Evolutionary conservation across 2,113 vertebrate species (phyloP), one percentile per base, ranked within the genome.

Genomic region (Pomatorhinus ruficollis): DNA sequence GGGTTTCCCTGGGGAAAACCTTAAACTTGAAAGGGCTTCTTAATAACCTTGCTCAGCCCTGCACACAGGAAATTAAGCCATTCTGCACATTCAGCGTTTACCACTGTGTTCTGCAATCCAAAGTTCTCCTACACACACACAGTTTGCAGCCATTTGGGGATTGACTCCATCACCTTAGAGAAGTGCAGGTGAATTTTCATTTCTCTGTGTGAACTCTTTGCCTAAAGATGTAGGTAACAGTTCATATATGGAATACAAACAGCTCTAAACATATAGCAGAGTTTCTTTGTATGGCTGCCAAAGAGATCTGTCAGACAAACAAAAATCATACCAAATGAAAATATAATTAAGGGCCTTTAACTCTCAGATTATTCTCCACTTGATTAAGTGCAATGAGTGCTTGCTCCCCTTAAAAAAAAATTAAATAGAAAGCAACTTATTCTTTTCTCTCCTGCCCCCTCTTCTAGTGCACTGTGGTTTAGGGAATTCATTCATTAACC

Each of bases 71-170:
- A 98, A 98, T 97, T 94, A 97, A 96, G 92, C 69, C 90, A 77
- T 97, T 97, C 93, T 98, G 98, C 96, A 97, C 86, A 97, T 93
- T 98, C 97, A 98, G 97, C 97, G 85, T 57, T 89, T 96, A 85
- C 76, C 52, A 8, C 33, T 81, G 77, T 82, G 74, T 79, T 90
- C 95, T 93, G 95, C 83, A 92, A 91, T 88, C 95, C 90, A 71
- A 60, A 90, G 61, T 96, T 97, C 91, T 98, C 27, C 3, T 79
- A 81, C 42, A 37, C 69, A 78, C 72, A 78, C 22, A 25, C 37
- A 47, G 89, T 95, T 88, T 42, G 49, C 53, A 84, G 89, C 33
- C 94, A 30, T 59, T 93, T 91, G 90, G 86, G 81, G 76, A 95
- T 95, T 97, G 97, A 96, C 91, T 72, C 84, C 85, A 92, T 93